These are phyloP conservation scores for Mylabris sibirica DNA, from an alignment of 2,888 invertebrate genomes.

Conservation along the genomic window DNA sequence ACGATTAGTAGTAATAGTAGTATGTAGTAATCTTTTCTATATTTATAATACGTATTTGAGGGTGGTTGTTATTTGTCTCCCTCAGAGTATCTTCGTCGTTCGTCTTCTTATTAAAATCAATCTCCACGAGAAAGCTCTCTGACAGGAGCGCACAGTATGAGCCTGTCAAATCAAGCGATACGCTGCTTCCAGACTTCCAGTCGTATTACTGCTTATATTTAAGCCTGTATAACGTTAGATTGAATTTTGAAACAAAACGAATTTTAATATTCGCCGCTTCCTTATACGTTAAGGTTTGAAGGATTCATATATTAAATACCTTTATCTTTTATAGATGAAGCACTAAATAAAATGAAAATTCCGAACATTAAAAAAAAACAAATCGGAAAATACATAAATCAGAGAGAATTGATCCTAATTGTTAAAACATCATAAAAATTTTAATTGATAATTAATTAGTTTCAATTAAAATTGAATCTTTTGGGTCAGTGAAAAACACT, in stretches of 20 bases:
- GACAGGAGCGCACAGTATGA: conserved; percentile 50
- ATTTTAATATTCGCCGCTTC: conserved; percentile 59
- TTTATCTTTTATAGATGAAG: conserved; percentile 35
- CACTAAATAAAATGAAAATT: conserved; percentile 17
- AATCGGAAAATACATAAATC: too few species aligned
- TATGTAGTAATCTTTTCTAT: neutral
- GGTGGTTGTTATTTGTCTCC: conserved; percentile 44
- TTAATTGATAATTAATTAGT: neutral
- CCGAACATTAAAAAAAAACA: neutral
- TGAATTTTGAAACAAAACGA: conserved; percentile 60
- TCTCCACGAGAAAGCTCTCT: conserved; percentile 47
- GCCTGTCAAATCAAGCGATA: conserved; percentile 54
- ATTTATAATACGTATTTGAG: neutral
- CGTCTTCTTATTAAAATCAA: conserved; percentile 56
- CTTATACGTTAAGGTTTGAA: conserved; percentile 53
- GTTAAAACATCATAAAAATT: neutral
- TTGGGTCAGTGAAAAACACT: neutral
- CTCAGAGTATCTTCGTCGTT: conserved; percentile 46
- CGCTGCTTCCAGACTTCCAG: conserved; percentile 46
- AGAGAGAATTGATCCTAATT: too few species aligned
- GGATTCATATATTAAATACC: conserved; percentile 50
- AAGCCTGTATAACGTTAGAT: conserved; percentile 56
- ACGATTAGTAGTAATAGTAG: neutral
- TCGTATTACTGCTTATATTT: conserved; percentile 57
- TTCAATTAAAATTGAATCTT: neutral